Base-by-base conservation (phyloP, 2,888 invertebrate genomes). In the Noctua janthe region DNA sequence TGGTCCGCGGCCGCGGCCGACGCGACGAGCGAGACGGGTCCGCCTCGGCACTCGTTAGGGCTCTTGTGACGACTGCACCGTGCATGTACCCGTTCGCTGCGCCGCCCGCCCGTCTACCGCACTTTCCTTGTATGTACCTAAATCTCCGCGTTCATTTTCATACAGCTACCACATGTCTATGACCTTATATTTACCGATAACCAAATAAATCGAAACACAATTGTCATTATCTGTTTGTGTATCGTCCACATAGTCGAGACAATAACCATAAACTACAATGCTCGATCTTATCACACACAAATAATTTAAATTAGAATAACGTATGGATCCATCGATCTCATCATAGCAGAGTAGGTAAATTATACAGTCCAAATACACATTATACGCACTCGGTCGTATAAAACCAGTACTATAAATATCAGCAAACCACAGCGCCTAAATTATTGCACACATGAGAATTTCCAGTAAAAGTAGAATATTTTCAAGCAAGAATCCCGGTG, bases 381-480 rank as follows among this genome's bases (percentile, higher is more conserved):
- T 93, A 92, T 89, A 91, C 91, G 90, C 92, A 92, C 90, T 92
- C 91, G 91, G 90, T 91, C 92, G 91, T 91, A 93, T 94, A 93
- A 94, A 94, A 93, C 91, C 93, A 92, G 92, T 91, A 91, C 92
- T 91, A 94, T 94, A 95, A 95, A 95, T 95, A 95, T 93, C 93
- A 91, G 92, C 89, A 91, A 93, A 94, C 94, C 93, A 92, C 83
- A 86, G 91, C 91, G 89, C 87, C 91, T 93, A 92, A 95, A 94
- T 93, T 94, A 95, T 94, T 92, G 91, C 91, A 91, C 94, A 92
- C 94, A 92, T 88, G 95, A 94, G 94, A 92, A 90, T 93, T 92
- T 91, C 82, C 90, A 87, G 88, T 89, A 91, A 92, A 92, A 92
- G 89, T 91, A 87, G 83, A 89, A 91, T 90, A 91, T 90, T 91